phyloP scores from a whole-genome alignment of 2,113 vertebrate species.

The Ciconia boyciana region DNA sequence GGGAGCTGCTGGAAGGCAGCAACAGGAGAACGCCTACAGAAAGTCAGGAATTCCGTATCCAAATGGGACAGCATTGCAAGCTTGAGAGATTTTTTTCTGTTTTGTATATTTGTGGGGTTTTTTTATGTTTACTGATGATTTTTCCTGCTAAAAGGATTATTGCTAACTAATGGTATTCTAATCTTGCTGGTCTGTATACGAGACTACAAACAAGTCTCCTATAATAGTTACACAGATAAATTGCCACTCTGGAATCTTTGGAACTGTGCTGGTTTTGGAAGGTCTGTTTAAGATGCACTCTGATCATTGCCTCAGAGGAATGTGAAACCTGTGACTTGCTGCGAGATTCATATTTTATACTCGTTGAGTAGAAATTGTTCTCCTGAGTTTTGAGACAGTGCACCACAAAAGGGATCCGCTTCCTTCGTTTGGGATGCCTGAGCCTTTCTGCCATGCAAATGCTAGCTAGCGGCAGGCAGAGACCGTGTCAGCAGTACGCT shows the following conservation, averaged over 20 bases:
- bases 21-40: not conserved
- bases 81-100: not conserved
- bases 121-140: not conserved
- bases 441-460: not conserved
- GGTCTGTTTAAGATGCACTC: not conserved
- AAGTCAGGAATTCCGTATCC: not conserved
- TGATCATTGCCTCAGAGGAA: not conserved
- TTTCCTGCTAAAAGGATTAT: not conserved
- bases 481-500: fast-evolving
- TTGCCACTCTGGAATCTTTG: not conserved
- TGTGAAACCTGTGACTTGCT: not conserved
- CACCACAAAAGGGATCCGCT: not conserved
- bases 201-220: not conserved
- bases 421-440: not conserved
- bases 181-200: not conserved
- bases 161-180: not conserved
- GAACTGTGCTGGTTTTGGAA: not conserved
- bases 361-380: not conserved
- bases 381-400: not conserved
- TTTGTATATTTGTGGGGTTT: not conserved
- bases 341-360: not conserved
- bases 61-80: not conserved
- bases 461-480: not conserved
- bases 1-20: not conserved
- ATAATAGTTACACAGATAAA: not conserved